These are phyloP conservation scores for Patiria pectinifera DNA, from an alignment of 53 echinoderm and acorn worm species.

Conservation along the genomic window DNA sequence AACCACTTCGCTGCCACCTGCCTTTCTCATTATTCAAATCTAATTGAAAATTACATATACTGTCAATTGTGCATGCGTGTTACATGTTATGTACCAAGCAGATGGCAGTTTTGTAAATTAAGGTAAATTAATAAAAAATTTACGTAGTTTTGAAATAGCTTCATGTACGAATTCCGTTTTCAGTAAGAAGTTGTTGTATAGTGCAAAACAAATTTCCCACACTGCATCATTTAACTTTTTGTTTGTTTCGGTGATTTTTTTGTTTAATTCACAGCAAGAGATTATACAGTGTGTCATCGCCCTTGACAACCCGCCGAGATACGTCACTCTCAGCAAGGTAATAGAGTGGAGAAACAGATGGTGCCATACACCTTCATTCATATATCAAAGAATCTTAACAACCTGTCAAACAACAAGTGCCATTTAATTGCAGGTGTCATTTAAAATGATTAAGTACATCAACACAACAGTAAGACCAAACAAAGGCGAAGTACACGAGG, in stretches of 20 bases:
- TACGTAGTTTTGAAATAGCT: too few species aligned
- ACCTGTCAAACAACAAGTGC: background rate
- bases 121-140: too few species aligned
- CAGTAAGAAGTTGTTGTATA: background rate
- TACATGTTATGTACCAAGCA: too few species aligned
- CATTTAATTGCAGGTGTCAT: background rate
- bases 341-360: background rate
- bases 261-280: slow-evolving; percentile 78
- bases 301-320: slow-evolving; percentile 75
- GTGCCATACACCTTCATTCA: background rate
- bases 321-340: slow-evolving; percentile 84
- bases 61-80: too few species aligned
- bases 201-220: background rate
- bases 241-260: slow-evolving; percentile 4
- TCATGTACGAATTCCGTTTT: too few species aligned
- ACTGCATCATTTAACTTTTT: background rate
- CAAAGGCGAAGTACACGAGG: too few species aligned
- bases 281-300: slow-evolving; percentile 71
- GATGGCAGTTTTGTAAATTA: too few species aligned
- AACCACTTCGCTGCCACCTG: too few species aligned
- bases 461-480: background rate
- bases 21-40: too few species aligned
- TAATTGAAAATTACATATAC: too few species aligned
- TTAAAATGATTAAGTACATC: background rate
- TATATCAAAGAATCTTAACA: background rate